Evolutionary conservation across 2,113 vertebrate genomes (phyloP).

Genomic region (Antechinus flavipes): DNA sequence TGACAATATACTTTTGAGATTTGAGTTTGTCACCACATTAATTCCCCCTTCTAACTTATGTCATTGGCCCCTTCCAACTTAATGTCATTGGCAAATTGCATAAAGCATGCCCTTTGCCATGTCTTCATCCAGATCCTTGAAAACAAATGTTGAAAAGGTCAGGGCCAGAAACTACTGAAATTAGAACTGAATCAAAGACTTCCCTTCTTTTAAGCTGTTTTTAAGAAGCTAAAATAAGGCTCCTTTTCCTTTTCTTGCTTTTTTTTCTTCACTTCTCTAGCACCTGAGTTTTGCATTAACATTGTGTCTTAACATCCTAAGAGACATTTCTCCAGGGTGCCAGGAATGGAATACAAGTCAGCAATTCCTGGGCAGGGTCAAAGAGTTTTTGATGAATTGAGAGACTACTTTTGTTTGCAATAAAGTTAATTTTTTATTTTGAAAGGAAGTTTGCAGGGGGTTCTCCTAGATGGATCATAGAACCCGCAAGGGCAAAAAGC

Average conservation of each 20-base stretch:
- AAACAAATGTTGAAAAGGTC: not conserved
- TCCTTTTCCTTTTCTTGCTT: not conserved
- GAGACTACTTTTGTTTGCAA: not conserved
- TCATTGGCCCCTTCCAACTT: not conserved
- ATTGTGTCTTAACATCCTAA: not conserved
- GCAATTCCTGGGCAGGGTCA: not conserved
- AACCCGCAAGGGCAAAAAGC: not conserved
- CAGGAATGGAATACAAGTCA: not conserved
- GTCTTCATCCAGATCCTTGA: not conserved
- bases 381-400: not conserved
- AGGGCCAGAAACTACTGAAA: not conserved
- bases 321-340: not conserved
- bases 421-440: not conserved
- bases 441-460: not conserved
- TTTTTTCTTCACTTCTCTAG: not conserved
- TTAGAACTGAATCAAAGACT: not conserved
- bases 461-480: not conserved
- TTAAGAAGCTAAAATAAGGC: not conserved
- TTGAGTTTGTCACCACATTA: not conserved
- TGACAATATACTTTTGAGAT: not conserved
- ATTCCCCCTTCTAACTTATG: not conserved
- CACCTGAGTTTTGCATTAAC: not conserved
- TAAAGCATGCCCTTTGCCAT: not conserved
- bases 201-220: not conserved
- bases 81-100: not conserved